Conservation (phyloP, 2,888 invertebrate species). For the Chloromyia formosa region DNA sequence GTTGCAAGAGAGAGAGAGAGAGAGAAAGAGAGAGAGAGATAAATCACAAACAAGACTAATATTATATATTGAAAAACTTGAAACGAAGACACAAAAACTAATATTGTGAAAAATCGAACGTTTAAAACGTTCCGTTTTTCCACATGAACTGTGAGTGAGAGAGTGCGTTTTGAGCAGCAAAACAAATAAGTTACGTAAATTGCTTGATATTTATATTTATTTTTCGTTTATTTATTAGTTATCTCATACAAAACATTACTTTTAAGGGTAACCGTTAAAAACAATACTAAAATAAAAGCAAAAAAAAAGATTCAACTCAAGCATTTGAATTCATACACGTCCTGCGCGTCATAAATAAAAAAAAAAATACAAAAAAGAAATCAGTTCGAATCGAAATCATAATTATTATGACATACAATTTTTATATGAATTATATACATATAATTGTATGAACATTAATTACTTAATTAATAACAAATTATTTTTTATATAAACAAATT, state of each 20-base stretch:
- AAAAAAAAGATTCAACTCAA: neutral
- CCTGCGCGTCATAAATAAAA: neutral
- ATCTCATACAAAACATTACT: neutral
- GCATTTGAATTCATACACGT: slow-evolving; percentile 3
- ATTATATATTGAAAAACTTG: neutral
- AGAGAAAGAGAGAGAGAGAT: no score
- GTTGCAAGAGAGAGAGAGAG: no score
- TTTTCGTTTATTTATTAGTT: neutral
- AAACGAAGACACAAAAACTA: slow-evolving; percentile 1
- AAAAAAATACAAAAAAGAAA: neutral
- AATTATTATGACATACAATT: slow-evolving; percentile 21
- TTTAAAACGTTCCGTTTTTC: neutral
- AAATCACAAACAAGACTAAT: slow-evolving; percentile 2
- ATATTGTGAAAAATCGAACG: no score
- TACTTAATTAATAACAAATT: slow-evolving; percentile 23
- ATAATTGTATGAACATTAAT: no score
- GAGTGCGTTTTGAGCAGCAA: slow-evolving; percentile 9
- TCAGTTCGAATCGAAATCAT: slow-evolving; percentile 27
- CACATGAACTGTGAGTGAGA: slow-evolving; percentile 27
- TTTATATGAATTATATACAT: slow-evolving; percentile 27
- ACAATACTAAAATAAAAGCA: neutral
- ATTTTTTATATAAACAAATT: slow-evolving; percentile 41
- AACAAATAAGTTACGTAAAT: slow-evolving; percentile 3
- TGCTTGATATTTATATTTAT: slow-evolving; percentile 9
- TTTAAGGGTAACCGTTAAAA: neutral